phyloP scores from a whole-genome alignment of 2,888 invertebrate species.

The Dioctria linearis region DNA sequence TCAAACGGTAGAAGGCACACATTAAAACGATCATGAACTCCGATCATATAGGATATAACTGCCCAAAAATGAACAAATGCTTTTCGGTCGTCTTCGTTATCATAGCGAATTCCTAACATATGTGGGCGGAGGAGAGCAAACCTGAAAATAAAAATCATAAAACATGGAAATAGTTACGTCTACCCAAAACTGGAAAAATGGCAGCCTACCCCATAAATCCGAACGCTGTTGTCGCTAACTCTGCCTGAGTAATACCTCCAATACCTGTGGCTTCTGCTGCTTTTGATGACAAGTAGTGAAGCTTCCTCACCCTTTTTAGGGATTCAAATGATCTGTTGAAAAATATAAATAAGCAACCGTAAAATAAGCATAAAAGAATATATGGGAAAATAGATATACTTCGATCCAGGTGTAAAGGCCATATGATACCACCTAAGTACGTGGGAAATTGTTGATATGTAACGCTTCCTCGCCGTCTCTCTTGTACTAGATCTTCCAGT shows the following conservation, averaged over 20 bases:
- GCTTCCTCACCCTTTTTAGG: conserved; percentile 74
- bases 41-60: conserved; percentile 81
- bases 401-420: conserved; percentile 76
- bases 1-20: conserved; percentile 57
- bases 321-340: conserved; percentile 76
- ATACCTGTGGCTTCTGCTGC: conserved; percentile 70
- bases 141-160: conserved; percentile 20
- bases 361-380: no score
- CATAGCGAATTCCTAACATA: conserved; percentile 75
- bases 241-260: conserved; percentile 79
- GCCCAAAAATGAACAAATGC: conserved; percentile 86
- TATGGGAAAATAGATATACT: conserved; percentile 69
- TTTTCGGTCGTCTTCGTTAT: conserved; percentile 77
- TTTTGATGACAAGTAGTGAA: conserved; percentile 76
- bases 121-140: conserved; percentile 76
- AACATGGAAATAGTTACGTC: background rate
- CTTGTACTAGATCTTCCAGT: conserved; percentile 78
- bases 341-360: no score
- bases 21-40: conserved; percentile 76
- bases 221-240: conserved; percentile 84
- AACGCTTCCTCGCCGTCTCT: conserved; percentile 78
- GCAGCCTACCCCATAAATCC: conserved; percentile 79
- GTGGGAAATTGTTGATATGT: conserved; percentile 81
- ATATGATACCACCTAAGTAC: conserved; percentile 82
- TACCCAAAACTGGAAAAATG: background rate